phyloP scores from a whole-genome alignment of 2,888 invertebrate species.

The Entomobrya proxima region DNA sequence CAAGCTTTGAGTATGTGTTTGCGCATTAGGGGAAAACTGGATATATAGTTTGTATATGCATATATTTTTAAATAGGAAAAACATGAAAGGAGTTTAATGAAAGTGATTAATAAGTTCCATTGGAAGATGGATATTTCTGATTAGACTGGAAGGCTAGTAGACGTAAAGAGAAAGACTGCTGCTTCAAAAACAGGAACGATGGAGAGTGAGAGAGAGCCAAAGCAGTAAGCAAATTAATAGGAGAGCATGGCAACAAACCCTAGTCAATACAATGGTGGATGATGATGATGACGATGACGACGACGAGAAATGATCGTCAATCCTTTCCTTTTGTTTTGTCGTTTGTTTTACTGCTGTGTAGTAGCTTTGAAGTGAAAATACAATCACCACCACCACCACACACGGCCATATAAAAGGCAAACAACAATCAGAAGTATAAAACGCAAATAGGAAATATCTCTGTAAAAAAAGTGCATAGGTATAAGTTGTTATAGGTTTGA shows the following conservation, averaged over 20 bases:
- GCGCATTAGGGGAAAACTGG: too few relatives aligned
- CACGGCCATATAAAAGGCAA: background rate
- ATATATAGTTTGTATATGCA: too few relatives aligned
- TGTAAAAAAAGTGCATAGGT: background rate
- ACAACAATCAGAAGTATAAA: background rate
- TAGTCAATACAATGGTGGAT: too few relatives aligned
- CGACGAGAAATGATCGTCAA: slow-evolving; percentile 21
- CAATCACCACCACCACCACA: background rate
- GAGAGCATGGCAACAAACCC: background rate
- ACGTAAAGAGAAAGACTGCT: too few relatives aligned
- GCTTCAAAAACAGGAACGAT: too few relatives aligned
- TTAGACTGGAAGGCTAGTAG: slow-evolving; percentile 30
- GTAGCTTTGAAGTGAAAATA: background rate
- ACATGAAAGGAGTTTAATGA: slow-evolving; percentile 42
- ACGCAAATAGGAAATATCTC: background rate
- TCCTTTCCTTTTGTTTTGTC: slow-evolving; percentile 2
- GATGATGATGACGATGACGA: background rate
- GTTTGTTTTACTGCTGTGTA: background rate
- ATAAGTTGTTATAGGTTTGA: background rate
- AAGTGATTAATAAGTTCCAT: slow-evolving; percentile 67
- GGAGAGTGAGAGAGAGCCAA: background rate
- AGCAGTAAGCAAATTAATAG: background rate
- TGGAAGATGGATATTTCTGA: slow-evolving; percentile 58
- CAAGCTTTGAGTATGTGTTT: too few relatives aligned
- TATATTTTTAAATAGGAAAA: background rate